Evolutionary conservation across 1,140 invertebrate genomes (phyloP).

Genomic region (Zaprionus inermis): DNA sequence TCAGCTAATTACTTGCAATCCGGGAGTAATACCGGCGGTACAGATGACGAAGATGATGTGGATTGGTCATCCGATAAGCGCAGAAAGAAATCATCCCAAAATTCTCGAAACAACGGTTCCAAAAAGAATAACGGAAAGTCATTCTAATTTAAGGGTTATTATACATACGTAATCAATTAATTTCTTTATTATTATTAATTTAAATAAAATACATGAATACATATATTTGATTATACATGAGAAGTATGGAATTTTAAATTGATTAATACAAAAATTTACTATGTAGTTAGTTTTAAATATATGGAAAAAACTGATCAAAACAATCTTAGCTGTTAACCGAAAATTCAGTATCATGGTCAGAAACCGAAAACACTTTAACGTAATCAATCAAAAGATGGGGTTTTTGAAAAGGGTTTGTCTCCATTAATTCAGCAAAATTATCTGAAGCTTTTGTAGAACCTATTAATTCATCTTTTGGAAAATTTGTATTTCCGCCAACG

Average conservation of each 20-base stretch:
- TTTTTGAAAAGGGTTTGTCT: background rate
- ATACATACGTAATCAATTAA: background rate
- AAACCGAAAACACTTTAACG: conserved; percentile 32
- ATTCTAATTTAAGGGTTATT: conserved; percentile 48
- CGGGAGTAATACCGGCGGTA: conserved; percentile 79
- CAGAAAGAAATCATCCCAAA: conserved; percentile 85
- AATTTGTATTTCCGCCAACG: conserved; percentile 46
- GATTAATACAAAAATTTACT: background rate
- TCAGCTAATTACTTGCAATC: conserved; percentile 86
- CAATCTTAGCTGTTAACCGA: background rate
- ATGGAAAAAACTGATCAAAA: background rate
- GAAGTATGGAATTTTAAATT: background rate
- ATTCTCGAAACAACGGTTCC: conserved; percentile 84
- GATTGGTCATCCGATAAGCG: conserved; percentile 89
- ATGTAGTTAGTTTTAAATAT: background rate
- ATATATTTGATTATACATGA: background rate
- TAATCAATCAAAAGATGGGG: conserved; percentile 36
- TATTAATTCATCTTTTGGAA: conserved; percentile 39
- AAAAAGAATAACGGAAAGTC: conserved; percentile 84
- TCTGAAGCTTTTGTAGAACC: background rate
- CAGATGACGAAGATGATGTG: conserved; percentile 92
- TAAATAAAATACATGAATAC: background rate
- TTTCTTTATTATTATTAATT: background rate
- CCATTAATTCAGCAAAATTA: background rate
- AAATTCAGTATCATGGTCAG: background rate